Percentiles rank a stretch among this genome's conserved stretches.
Conservation (phyloP, 2,888 invertebrate species). For the Patella depressa region DNA sequence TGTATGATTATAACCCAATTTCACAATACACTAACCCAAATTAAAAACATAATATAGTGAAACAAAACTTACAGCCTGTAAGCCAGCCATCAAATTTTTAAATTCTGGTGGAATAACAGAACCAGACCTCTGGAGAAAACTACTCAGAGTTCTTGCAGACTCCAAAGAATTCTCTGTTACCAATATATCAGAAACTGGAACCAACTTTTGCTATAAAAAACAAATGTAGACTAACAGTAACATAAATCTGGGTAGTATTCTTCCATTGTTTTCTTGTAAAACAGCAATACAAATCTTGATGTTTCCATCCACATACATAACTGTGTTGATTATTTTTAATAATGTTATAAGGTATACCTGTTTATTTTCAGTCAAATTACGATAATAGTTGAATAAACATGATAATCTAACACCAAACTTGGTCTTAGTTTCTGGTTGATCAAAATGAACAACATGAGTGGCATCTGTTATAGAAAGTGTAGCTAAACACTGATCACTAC, state of each 20-base stretch:
- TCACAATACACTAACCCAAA: too few species aligned
- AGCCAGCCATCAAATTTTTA: constrained; percentile 41
- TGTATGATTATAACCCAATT: too few species aligned
- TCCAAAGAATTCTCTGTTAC: constrained; percentile 43
- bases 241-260: too few species aligned
- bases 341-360: constrained; percentile 26
- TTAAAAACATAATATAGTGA: not conserved
- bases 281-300: not conserved
- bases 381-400: constrained; percentile 78
- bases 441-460: constrained; percentile 80
- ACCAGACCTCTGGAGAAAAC: constrained; percentile 45
- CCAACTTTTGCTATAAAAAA: constrained; percentile 14
- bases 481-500: constrained; percentile 79
- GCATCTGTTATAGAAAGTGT: constrained; percentile 79
- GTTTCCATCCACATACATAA: not conserved
- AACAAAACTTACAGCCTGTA: constrained; percentile 39
- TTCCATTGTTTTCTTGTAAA: not conserved
- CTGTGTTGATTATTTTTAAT: not conserved
- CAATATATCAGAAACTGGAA: constrained; percentile 52
- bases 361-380: constrained; percentile 41
- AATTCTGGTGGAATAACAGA: constrained; percentile 40
- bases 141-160: constrained; percentile 31
- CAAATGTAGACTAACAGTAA: too few species aligned
- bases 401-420: constrained; percentile 81
- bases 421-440: constrained; percentile 78